phyloP scores from a whole-genome alignment of 2,113 vertebrate genomes.

The Tachysurus fulvidraco region DNA sequence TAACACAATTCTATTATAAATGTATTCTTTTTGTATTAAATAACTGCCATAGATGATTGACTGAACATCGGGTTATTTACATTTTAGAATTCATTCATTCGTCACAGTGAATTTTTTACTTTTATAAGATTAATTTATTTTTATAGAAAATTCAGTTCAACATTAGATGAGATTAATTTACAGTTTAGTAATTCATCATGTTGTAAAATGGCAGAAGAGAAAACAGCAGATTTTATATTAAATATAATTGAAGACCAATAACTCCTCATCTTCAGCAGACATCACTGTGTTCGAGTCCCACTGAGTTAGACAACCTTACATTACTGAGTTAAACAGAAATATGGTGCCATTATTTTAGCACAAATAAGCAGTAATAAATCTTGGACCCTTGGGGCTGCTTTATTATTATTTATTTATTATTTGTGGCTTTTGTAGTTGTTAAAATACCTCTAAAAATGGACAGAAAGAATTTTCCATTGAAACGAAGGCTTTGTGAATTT shows the following conservation, averaged over 20 bases:
- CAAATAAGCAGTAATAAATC: not conserved
- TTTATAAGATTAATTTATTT: too few species aligned
- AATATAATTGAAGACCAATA: not conserved
- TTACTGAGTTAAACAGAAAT: not conserved
- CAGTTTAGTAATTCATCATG: too few species aligned
- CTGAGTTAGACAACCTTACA: not conserved
- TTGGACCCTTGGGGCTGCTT: not conserved
- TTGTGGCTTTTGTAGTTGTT: not conserved
- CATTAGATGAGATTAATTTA: too few species aligned
- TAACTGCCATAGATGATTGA: too few species aligned
- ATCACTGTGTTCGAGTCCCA: not conserved
- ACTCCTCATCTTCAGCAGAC: not conserved
- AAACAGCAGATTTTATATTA: not conserved
- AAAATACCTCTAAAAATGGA: not conserved
- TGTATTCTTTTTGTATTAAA: too few species aligned
- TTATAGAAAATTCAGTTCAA: too few species aligned
- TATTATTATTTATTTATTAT: not conserved
- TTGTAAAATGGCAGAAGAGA: not conserved
- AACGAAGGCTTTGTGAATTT: not conserved
- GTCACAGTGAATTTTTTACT: too few species aligned
- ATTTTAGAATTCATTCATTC: too few species aligned
- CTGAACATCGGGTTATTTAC: too few species aligned
- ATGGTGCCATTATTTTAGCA: too few species aligned
- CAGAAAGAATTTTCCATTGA: not conserved
- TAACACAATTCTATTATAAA: too few species aligned